Percentiles rank a stretch among this genome's conserved stretches.
Conservation (phyloP, 2,113 vertebrate genomes). For the Ibidorhyncha struthersii region DNA sequence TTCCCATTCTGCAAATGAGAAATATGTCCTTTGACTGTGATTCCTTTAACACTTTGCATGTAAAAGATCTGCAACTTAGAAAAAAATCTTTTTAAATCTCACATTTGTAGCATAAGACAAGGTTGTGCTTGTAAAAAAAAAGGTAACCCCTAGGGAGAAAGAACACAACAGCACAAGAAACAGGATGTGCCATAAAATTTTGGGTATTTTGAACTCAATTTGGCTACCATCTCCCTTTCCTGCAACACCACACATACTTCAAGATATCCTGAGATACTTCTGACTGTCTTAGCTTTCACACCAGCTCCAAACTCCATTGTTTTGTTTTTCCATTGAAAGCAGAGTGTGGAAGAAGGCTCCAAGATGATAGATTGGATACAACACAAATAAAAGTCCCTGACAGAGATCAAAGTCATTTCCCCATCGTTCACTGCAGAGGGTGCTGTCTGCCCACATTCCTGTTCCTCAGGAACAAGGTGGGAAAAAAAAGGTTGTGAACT, state of each 20-base stretch:
- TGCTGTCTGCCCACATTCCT: constrained; percentile 5
- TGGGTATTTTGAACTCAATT: not conserved
- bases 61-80: not conserved
- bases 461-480: not conserved
- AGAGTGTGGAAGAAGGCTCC: not conserved
- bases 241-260: not conserved
- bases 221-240: not conserved
- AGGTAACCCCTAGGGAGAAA: not conserved
- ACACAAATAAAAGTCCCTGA: not conserved
- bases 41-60: not conserved
- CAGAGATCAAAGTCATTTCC: not conserved
- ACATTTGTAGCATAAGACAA: fast-evolving
- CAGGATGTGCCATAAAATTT: not conserved
- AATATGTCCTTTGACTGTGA: not conserved
- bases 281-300: not conserved
- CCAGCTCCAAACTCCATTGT: not conserved
- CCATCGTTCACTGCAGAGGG: not conserved
- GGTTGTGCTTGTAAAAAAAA: not conserved
- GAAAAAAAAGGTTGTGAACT: not conserved
- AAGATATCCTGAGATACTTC: not conserved
- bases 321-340: not conserved
- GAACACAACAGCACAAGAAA: not conserved
- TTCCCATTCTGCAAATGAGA: not conserved
- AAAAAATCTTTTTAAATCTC: not conserved
- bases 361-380: not conserved